Evolutionary conservation across 2,888 invertebrate species (phyloP).

Genomic region (Noctua janthe): DNA sequence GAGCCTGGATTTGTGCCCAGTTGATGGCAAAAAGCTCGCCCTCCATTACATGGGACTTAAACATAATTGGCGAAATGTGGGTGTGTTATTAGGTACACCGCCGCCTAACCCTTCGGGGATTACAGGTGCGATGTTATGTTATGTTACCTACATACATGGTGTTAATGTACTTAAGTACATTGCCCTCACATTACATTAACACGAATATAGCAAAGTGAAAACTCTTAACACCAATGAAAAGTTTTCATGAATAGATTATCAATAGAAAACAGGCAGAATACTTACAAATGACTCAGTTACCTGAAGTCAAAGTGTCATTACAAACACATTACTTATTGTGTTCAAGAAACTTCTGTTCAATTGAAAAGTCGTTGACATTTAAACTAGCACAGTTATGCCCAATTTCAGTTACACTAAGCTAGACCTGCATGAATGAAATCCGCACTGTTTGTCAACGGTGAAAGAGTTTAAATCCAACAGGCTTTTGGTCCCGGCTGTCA

Average conservation of each 20-base stretch:
- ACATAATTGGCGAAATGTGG: too few species aligned
- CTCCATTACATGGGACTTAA: too few species aligned
- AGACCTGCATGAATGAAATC: neutral
- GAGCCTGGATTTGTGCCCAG: too few species aligned
- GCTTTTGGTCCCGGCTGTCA: too few species aligned
- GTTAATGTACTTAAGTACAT: constrained; percentile 6
- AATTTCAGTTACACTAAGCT: neutral
- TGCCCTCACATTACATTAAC: neutral
- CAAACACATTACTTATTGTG: constrained; percentile 4
- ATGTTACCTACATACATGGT: neutral
- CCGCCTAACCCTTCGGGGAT: too few species aligned
- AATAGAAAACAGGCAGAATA: neutral
- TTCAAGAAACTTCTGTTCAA: neutral
- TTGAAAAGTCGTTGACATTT: constrained; percentile 5
- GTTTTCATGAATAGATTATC: constrained; percentile 2
- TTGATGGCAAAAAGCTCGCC: too few species aligned
- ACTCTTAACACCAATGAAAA: neutral
- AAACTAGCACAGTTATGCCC: neutral
- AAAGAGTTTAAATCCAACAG: neutral
- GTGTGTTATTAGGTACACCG: too few species aligned
- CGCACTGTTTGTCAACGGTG: neutral
- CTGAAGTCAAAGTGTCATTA: neutral
- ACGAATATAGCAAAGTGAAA: neutral
- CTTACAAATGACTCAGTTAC: neutral
- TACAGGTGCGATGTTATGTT: too few species aligned